Evolutionary conservation across 2,113 vertebrate genomes (phyloP), one percentile per base, ranked within the genome.

Genomic region (Tauraco erythrolophus): DNA sequence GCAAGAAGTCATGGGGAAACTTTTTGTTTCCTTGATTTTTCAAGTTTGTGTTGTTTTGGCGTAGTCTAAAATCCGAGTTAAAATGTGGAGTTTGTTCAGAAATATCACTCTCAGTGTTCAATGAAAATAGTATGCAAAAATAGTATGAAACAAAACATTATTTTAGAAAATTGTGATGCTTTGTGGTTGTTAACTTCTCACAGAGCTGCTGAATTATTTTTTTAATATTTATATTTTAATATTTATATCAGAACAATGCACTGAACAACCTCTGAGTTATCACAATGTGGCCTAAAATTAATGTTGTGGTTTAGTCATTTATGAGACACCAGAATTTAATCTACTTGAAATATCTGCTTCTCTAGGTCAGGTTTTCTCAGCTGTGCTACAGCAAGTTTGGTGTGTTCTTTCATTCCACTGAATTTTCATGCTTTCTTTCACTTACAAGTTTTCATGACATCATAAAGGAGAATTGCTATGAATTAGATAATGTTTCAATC

Each of bases 91-190:
- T 46, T 69, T 43, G 22, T 12, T 12, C 17, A 37, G 43, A 92
- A 78, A 43, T 18, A 27, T 5, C 19, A 5, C 31, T 51, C 80
- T 25, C 4, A 1, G 13, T 1, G 10, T 54, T 37, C 48, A 33
- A 39, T 33, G 13, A 37, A 37, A 56, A 27, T 14, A 43, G 19
- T 1, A 3, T 62, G 31, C n/a, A 69, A 62, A 82, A 70, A 7
- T 8, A 53, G 17, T 5, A 24, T 21, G 35, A 69, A 76, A 25
- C 3, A 37, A 58, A 87, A 7, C 3, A 5, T 17, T 43, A 12
- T 21, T 79, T 60, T n/a, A 45, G 35, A 56, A 45, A 88, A 48
- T 16, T 0, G 0, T 48, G 41, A 50, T 2, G 1, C 45, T 54
- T 62, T 61, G 12, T 46, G 18, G 13, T 31, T 21, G 21, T 30